phyloP scores from a whole-genome alignment of 2,113 vertebrate genomes.

The Mohoua ochrocephala region DNA sequence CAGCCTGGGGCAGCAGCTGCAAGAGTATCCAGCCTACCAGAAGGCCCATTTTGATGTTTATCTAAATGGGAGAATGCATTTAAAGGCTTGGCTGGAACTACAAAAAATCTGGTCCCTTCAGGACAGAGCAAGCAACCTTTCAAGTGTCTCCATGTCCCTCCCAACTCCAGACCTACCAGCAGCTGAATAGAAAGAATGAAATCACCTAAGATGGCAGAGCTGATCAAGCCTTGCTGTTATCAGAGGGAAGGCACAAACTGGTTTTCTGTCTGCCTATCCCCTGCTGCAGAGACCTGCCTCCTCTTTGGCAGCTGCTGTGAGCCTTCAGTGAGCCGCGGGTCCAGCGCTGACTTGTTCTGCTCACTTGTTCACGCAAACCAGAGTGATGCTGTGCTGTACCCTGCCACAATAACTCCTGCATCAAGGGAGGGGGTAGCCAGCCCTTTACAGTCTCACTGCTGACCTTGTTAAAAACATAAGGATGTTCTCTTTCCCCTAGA shows the following conservation, averaged over 20 bases:
- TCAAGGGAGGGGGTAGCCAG: neutral
- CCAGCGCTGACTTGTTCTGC: neutral
- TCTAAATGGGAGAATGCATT: neutral
- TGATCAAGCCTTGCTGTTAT: neutral
- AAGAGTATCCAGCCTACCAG: neutral
- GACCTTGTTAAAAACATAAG: neutral
- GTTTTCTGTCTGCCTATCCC: neutral
- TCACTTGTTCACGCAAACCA: neutral
- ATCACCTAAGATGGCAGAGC: neutral
- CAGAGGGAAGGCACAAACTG: neutral
- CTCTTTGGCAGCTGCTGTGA: neutral
- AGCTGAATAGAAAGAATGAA: neutral
- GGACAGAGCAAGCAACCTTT: neutral
- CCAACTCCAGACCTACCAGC: neutral
- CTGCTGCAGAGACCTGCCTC: neutral
- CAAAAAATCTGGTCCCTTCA: neutral
- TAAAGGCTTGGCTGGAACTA: neutral
- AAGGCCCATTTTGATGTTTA: neutral
- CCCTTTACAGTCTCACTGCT: neutral
- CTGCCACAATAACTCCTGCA: neutral
- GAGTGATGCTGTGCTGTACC: no score
- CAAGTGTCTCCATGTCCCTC: neutral
- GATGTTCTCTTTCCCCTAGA: neutral
- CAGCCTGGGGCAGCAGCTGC: neutral
- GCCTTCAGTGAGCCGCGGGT: fast-evolving